phyloP scores from a whole-genome alignment of 2,113 vertebrate species.

The Laticauda laticaudata region DNA sequence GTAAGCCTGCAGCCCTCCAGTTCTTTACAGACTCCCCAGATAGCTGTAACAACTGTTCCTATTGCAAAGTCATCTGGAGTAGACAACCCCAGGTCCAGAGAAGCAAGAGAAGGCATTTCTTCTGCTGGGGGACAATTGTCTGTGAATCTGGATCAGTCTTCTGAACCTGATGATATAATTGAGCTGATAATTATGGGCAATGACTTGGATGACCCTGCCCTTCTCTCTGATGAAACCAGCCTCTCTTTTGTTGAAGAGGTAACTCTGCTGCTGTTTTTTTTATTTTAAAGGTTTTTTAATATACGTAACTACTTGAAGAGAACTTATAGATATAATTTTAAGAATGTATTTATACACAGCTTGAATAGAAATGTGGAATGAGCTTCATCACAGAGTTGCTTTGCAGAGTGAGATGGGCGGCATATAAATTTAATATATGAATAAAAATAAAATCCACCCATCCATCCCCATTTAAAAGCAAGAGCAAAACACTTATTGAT shows the following conservation, averaged over 20 bases:
- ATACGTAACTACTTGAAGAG: background rate
- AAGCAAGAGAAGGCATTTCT: conserved; percentile 55
- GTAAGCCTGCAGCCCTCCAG: conserved; percentile 32
- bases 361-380: background rate
- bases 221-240: conserved; percentile 26
- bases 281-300: background rate
- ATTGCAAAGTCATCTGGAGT: conserved; percentile 43
- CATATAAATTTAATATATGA: background rate
- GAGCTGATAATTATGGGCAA: conserved; percentile 53
- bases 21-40: conserved; percentile 33
- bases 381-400: background rate
- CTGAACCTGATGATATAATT: conserved; percentile 59
- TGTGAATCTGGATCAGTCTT: conserved; percentile 21
- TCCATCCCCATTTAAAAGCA: background rate
- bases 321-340: background rate
- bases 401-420: background rate
- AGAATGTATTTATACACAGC: background rate
- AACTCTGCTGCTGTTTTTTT: background rate
- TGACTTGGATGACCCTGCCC: conserved; percentile 24
- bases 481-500: background rate
- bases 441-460: background rate
- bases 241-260: conserved; percentile 57
- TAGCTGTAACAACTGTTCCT: conserved; percentile 35
- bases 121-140: conserved; percentile 26
- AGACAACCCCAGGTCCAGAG: conserved; percentile 41